Conservation (phyloP, 2,888 invertebrate genomes). For the Plusia festucae region DNA sequence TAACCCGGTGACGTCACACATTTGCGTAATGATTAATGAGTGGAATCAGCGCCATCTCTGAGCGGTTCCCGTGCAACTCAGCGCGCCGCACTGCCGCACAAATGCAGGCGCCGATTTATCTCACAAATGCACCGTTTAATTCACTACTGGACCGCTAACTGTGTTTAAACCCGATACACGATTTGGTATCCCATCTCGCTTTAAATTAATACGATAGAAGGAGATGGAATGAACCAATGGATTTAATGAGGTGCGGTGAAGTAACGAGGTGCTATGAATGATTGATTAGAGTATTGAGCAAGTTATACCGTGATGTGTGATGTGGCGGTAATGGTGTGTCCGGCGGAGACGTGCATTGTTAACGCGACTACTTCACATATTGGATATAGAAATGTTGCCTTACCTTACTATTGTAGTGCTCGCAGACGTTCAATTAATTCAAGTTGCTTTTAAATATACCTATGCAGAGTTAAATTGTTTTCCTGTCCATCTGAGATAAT, state of each 20-base stretch:
- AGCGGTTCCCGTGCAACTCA: slow-evolving; percentile 34
- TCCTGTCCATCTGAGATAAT: no score
- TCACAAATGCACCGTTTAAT: slow-evolving; percentile 75
- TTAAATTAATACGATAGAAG: slow-evolving; percentile 28
- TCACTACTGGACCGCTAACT: slow-evolving; percentile 62
- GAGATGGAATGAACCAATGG: slow-evolving; percentile 39
- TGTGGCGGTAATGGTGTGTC: slow-evolving; percentile 40
- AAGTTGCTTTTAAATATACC: no score
- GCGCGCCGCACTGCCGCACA: slow-evolving; percentile 54
- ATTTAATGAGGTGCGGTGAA: slow-evolving; percentile 61
- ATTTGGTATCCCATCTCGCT: slow-evolving; percentile 27
- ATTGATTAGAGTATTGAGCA: slow-evolving; percentile 63
- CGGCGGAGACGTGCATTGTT: slow-evolving; percentile 33
- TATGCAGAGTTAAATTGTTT: no score
- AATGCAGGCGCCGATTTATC: slow-evolving; percentile 69
- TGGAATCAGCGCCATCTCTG: slow-evolving; percentile 67
- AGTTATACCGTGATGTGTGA: slow-evolving; percentile 44
- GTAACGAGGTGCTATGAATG: slow-evolving; percentile 64
- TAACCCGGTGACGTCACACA: slow-evolving; percentile 50
- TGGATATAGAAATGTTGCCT: slow-evolving; percentile 17
- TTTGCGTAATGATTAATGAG: slow-evolving; percentile 73
- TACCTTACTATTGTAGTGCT: not conserved
- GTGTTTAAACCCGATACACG: slow-evolving; percentile 54
- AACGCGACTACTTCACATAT: slow-evolving; percentile 1
- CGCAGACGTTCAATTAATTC: not conserved